Evolutionary conservation across 2,888 invertebrate genomes (phyloP), one percentile per base, ranked within the genome.

Genomic region (Acleris laterana): DNA sequence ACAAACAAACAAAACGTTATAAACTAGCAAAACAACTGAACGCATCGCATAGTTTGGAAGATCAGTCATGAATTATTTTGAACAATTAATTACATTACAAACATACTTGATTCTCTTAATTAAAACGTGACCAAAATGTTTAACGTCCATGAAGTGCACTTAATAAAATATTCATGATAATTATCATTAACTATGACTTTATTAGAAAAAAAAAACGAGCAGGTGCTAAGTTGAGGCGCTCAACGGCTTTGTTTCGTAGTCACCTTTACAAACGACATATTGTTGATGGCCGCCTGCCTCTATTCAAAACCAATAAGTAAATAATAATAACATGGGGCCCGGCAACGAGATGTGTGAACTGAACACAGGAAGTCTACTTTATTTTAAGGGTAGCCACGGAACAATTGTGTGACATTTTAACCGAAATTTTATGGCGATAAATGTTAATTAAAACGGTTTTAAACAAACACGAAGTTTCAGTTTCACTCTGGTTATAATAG

Each of bases 1-100:
- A 92, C 90, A 93, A 91, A 93, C 88, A 93, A 93, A 91, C 90
- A 90, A 88, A 88, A 89, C 88, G 87, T 84, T 86, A 57, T 62
- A 87, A 85, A 85, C 84, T 85, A 85, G 79, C 79, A 81, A 84
- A 82, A 80, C 74, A 77, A 83, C 79, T 74, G 78, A 83, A 80
- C 83, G 78, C 82, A 85, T 86, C 82, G 74, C 82, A 84, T 80
- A 83, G 76, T 78, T 80, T 73, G 74, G 74, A 71, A 72, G 71
- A 56, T 65, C 65, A 70, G 64, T 72, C 68, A 59, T 63, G 32
- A 55, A 55, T 56, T 59, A 61, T 38, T 50, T 22, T 6, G n/a
- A 17, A 22, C 16, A 48, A 64, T 49, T 28, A n/a, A 32, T 9
- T 70, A 42, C 62, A 70, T 60, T 51, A 63, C 42, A 19, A 44